Conservation (phyloP, 2,113 vertebrate genomes). For the Anoplopoma fimbria region DNA sequence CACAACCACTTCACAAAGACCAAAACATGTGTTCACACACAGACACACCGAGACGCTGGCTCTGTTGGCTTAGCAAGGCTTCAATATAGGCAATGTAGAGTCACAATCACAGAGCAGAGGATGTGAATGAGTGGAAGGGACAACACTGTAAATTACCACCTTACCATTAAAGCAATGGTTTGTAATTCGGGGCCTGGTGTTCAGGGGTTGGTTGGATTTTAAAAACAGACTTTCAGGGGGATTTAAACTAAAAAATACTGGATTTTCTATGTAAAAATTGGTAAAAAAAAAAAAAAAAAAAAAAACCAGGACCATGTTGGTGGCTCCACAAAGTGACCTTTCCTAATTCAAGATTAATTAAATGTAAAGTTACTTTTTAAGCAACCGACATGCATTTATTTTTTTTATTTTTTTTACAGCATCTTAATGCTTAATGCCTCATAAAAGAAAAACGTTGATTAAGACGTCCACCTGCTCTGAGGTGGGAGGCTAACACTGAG, state of each 20-base stretch:
- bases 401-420: no score
- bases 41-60: not conserved
- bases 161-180: not conserved
- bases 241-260: not conserved
- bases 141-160: not conserved
- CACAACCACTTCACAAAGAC: not conserved
- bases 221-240: not conserved
- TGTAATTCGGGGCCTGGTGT: not conserved
- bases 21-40: not conserved
- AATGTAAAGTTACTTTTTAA: not conserved
- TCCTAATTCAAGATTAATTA: not conserved
- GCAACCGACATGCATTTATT: not conserved
- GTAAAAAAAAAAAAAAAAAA: no score
- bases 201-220: not conserved
- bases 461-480: constrained; percentile 3
- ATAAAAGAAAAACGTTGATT: not conserved
- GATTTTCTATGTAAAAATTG: not conserved
- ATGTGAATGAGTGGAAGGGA: not conserved
- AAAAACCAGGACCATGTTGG: fast-evolving
- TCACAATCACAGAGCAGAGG: not conserved
- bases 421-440: not conserved
- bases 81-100: not conserved
- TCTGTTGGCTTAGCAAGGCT: not conserved
- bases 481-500: constrained; percentile 2
- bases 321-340: not conserved